Evolutionary conservation across 1,140 invertebrate species (phyloP).

Genomic region (Antheraea mylitta): DNA sequence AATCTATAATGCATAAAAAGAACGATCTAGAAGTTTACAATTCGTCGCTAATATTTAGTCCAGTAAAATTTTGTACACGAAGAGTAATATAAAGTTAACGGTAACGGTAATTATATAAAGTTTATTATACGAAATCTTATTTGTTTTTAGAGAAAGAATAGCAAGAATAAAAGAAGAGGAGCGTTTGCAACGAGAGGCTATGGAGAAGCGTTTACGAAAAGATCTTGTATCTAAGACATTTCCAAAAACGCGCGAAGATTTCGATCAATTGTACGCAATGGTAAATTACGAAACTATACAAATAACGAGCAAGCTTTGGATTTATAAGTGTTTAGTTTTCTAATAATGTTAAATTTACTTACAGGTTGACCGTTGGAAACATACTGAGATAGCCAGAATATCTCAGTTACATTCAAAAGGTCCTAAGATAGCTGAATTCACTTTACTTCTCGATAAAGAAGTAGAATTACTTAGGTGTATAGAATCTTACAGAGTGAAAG

Average conservation of each 20-base stretch:
- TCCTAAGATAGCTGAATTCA: constrained; percentile 81
- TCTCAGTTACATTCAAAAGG: constrained; percentile 79
- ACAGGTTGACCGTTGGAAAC: constrained; percentile 82
- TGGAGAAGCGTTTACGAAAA: constrained; percentile 71
- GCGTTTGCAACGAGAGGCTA: constrained; percentile 65
- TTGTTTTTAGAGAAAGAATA: constrained; percentile 69
- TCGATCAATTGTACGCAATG: constrained; percentile 82
- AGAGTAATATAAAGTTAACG: too few relatives aligned
- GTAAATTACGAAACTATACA: constrained; percentile 33
- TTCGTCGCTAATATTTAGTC: too few relatives aligned
- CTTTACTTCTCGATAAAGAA: constrained; percentile 81
- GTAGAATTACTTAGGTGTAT: constrained; percentile 82
- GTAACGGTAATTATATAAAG: too few relatives aligned
- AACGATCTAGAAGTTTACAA: too few relatives aligned
- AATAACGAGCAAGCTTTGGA: neutral
- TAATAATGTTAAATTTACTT: constrained; percentile 15
- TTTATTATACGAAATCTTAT: neutral
- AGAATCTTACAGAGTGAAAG: constrained; percentile 79
- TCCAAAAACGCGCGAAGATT: constrained; percentile 81
- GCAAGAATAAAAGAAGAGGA: constrained; percentile 73
- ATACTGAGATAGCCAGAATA: constrained; percentile 80
- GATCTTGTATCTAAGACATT: constrained; percentile 80
- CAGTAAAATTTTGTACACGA: too few relatives aligned
- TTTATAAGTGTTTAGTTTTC: neutral
- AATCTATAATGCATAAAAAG: too few relatives aligned